A percentile compares a stretch with the other conserved stretches of the same genome.
phyloP scores from a whole-genome alignment of 2,113 vertebrate genomes.

The Aviceda subcristata region DNA sequence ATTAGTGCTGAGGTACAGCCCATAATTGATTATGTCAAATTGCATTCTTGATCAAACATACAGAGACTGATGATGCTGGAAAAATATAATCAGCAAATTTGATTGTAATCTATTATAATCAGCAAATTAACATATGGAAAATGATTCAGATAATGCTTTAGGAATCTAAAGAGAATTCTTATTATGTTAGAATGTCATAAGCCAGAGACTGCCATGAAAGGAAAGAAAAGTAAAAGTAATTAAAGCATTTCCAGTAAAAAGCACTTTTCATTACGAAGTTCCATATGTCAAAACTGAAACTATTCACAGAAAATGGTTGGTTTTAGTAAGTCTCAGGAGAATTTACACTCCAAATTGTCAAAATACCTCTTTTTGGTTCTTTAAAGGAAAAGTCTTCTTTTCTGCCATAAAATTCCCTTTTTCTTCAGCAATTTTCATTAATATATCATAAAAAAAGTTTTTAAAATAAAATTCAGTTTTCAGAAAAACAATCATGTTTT shows the following conservation, averaged over 20 bases:
- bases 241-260: not conserved
- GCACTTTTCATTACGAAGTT: not conserved
- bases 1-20: not conserved
- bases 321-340: not conserved
- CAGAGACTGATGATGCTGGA: not conserved
- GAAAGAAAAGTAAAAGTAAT: not conserved
- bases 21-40: not conserved
- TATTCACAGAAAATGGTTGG: not conserved
- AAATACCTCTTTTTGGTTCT: not conserved
- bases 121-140: not conserved
- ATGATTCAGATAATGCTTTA: not conserved
- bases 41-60: not conserved
- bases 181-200: not conserved
- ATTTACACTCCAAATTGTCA: not conserved
- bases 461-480: not conserved
- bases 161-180: not conserved
- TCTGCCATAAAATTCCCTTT: not conserved
- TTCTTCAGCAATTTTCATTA: not conserved
- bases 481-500: not conserved
- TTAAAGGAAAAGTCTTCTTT: not conserved
- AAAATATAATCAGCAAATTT: slow-evolving; percentile 15
- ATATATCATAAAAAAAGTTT: not conserved
- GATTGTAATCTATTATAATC: not conserved
- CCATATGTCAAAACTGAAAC: not conserved
- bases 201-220: not conserved